Base-by-base conservation (phyloP, 2,797 vertebrate species). In the Agapornis canus region DNA sequence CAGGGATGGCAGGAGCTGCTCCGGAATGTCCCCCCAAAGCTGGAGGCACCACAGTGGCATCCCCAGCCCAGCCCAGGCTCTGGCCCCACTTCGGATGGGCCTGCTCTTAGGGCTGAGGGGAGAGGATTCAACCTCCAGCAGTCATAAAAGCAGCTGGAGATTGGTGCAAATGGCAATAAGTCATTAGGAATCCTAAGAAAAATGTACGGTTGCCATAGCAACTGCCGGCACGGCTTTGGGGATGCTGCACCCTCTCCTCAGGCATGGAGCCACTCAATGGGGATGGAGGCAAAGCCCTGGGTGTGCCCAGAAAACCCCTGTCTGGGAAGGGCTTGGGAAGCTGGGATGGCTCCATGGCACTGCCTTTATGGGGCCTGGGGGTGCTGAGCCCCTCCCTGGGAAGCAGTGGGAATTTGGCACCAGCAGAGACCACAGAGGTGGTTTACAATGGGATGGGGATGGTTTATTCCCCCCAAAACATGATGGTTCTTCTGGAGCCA, bases 141-240 rank as follows among this genome's bases (percentile, higher is more conserved):
- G 94, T 91, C 95, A 76, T 73, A 86, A 49, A 61, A 57, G 56
- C 51, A 85, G 42, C 97, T 25, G 31, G 15, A 92, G 96, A 97
- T 97, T 64, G 96, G 95, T 71, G 95, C 87, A 94, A 95, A 92
- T 96, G 97, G 97, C 97, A 96, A 96, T 97, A 97, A 97, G 94
- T 96, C 97, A 91, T 97, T 95, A 95, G 97, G 96, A 98, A 98
- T 95, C 92, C 93, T 95, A 90, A 90, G 95, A 96, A 97, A 98
- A 98, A 97, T 91, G 94, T 92, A 26, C 40, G 20, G 97, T 98
- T 98, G 97, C 94, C 96, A 97, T 97, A 94, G 97, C 95, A 97
- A 98, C 97, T 59, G 78, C 86, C 86, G 88, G 78, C 43, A 56
- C 40, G 40, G 90, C 96, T 90, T 72, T 91, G 96, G 96, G 97